Conservation (phyloP, 2,888 invertebrate species). For the Odontocerum albicorne region DNA sequence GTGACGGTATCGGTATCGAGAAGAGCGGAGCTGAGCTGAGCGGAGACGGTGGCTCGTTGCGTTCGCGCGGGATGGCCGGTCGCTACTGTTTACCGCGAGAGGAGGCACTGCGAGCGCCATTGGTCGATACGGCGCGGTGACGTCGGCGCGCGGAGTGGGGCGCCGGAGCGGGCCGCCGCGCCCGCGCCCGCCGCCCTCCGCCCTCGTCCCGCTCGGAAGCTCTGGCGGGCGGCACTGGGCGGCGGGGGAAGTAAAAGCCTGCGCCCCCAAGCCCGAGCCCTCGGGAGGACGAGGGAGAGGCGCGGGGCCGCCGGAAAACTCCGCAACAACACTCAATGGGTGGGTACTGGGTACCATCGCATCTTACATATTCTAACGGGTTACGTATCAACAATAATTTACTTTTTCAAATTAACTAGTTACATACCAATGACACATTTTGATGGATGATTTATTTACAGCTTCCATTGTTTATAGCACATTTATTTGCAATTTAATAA, state of each 20-base stretch:
- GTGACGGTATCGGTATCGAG: not conserved
- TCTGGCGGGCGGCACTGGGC: constrained; percentile 6
- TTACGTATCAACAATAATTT: too few species aligned
- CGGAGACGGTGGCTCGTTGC: constrained; percentile 9
- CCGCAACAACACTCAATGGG: too few species aligned
- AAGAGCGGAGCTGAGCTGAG: not conserved
- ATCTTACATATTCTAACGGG: too few species aligned
- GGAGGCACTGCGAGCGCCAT: constrained; percentile 40
- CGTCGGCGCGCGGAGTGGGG: constrained; percentile 45
- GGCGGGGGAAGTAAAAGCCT: constrained; percentile 14
- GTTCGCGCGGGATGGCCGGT: constrained; percentile 24
- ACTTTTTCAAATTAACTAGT: too few species aligned
- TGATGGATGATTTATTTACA: too few species aligned
- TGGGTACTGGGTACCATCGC: too few species aligned
- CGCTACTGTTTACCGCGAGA: constrained; percentile 27
- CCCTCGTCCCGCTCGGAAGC: constrained; percentile 17
- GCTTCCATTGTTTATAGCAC: too few species aligned
- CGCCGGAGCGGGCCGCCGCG: constrained; percentile 36
- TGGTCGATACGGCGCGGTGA: constrained; percentile 46
- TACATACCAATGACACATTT: too few species aligned
- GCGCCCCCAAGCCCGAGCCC: constrained; percentile 6
- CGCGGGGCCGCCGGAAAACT: constrained; percentile 4
- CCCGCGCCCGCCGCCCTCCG: constrained; percentile 46
- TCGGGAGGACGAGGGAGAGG: not conserved
- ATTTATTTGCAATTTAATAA: too few species aligned